Conservation (phyloP, 2,797 vertebrate genomes). For the Tauraco hartlaubi region DNA sequence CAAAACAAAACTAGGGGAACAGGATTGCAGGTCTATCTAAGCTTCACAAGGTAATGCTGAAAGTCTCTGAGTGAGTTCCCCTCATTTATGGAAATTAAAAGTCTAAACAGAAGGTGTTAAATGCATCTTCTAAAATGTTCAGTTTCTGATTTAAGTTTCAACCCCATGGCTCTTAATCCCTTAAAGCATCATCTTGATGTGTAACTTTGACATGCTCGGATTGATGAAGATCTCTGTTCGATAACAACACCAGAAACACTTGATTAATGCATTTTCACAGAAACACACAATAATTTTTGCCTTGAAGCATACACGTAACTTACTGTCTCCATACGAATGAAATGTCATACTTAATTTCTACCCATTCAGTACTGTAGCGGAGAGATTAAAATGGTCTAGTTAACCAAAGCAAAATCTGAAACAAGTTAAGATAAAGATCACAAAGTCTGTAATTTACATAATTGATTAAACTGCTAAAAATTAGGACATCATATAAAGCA, state of each 20-base stretch:
- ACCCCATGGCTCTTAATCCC: background rate
- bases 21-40: background rate
- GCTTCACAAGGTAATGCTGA: background rate
- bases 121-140: background rate
- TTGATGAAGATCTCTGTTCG: background rate
- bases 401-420: background rate
- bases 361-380: background rate
- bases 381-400: background rate
- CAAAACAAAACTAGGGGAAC: background rate
- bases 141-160: background rate
- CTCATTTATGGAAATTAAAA: background rate
- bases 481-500: background rate
- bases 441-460: background rate
- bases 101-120: background rate
- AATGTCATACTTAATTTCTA: background rate
- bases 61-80: background rate
- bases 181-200: background rate
- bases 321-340: background rate
- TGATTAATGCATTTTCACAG: background rate
- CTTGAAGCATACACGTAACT: background rate
- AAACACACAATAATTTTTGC: background rate
- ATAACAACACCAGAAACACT: background rate
- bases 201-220: background rate
- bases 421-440: background rate
- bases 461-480: background rate